Base-by-base conservation (phyloP, 2,113 vertebrate species). In the Sterna hirundo region DNA sequence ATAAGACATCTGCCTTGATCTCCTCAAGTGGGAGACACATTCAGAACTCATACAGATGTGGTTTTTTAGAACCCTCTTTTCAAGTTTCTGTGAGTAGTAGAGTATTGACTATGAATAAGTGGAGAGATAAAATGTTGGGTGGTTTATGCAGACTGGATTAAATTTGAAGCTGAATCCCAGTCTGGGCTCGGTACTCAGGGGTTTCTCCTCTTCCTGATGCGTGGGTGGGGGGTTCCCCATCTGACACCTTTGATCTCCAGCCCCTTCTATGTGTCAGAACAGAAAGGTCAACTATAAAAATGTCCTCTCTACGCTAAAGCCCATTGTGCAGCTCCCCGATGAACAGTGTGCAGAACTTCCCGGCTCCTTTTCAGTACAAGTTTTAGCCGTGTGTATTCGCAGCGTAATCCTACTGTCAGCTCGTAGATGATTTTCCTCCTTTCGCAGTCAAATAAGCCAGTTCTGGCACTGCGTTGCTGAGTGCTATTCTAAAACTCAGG, bases 1-100 rank as follows among this genome's bases (percentile, higher is more conserved):
- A 95, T 96, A 95, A 95, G 79, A 51, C 90, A 90, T 94, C 92
- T 90, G 88, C 96, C 86, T 90, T 91, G 42, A 75, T 90, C 94
- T 69, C 60, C 78, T 34, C 86, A 30, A 86, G 12, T 36, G 86
- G 86, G 92, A 92, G 72, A 16, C 83, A 42, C 46, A 0, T 29
- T 88, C 70, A 83, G 88, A 83, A 68, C 86, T 94, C 69, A 11
- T 29, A 65, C 92, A 93, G 90, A 96, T 92, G 92, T 71, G 13
- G 44, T 57, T 71, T 71, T 77, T 40, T 36, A 4, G 95, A 96
- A 61, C 26, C 74, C 61, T 57, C 62, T 46, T 7, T 65, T 52
- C 46, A 64, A 71, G 68, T 52, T 93, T 44, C 76, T 71, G 7
- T 17, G 68, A 79, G 70, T 65, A 57, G 70, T 38, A 60, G 80